Base-by-base conservation (phyloP, 2,888 invertebrate genomes). In the Panzeria rudis region DNA sequence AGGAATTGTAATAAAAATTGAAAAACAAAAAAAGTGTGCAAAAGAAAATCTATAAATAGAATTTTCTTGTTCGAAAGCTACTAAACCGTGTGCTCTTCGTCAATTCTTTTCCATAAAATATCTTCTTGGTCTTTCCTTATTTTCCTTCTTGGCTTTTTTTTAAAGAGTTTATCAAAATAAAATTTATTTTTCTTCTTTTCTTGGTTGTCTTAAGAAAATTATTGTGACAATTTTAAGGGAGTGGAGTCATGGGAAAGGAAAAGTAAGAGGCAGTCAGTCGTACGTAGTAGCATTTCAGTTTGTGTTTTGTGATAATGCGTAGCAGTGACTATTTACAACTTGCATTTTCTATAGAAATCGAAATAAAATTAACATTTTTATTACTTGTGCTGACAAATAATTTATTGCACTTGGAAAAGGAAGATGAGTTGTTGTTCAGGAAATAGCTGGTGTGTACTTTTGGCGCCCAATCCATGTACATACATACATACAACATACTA, bases 31-130 rank as follows among this genome's bases (percentile, higher is more conserved):
- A 35, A 35, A 50, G 9, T 50, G 20, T 20, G 50, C 13, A 20
- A 44, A 54, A 25, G 56, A 71, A 81, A 84, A 61, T 81, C 84
- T 84, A 84, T 81, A 81, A 84, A 84, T 84, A 84, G 72, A 80
- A 68, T 72, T 76, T 71, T 64, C 59, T 59, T 80, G 56, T n/a
- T 50, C 29, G 32, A 32, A 56, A 66, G 64, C 79, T 56, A 72
- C 71, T 56, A 72, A 79, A 17, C n/a, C 64, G 44, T 50, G 44
- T 80, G n/a, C 72, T 54, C 56, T 66, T 71, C 52, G 29, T 52
- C 29, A 61, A 52, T 64, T 41, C 59, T 64, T 62, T 71, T 59
- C 59, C 73, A 80, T 73, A 80, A 73, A 73, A 66, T 80, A n/a
- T 68, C 20, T 71, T 35, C 32, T 25, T 64, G 59, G 35, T 23